Evolutionary conservation across 2,888 invertebrate genomes (phyloP), one percentile per base, ranked within the genome.

Genomic region (Drosophila fungiperda): DNA sequence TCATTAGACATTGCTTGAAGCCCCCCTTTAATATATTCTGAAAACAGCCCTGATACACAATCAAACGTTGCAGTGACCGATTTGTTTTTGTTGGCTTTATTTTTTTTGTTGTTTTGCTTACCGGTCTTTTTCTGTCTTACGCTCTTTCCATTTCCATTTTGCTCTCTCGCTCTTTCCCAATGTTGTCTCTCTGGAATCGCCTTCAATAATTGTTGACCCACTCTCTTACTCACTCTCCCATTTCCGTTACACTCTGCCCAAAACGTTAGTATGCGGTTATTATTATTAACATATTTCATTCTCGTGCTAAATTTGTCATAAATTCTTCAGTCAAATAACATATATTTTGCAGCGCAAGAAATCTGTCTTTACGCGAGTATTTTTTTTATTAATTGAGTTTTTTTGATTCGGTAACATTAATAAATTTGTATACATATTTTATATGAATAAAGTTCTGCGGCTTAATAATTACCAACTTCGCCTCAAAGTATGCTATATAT

Each of bases 71-170:
- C n/a, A 48, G 42, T 67, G 78, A 80, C 72, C 78, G 78, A 80
- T 83, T 82, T 74, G 70, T 78, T 73, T 64, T 78, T 63, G 50
- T 65, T 67, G 66, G 52, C 48, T 72, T 71, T 40, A 53, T 48
- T 29, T 72, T 67, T 67, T 68, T 63, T 36, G 61, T 59, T 75
- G 61, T 72, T 77, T 75, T 69, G 72, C 64, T 80, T 82, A 80
- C 83, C 83, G 85, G 80, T 80, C 77, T 83, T 70, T 68, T 57
- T 33, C 68, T 63, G 15, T 23, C 38, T 3, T 12, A 4, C 59
- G 52, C 59, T 29, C 50, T 55, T 17, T 6, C 29, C 29, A 26
- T 26, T 26, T 26, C 5, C 5, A 29, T 29, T 29, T 33, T 26
- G 45, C 17, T 20, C 11, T 38, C 33, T 17, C 45, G 7, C 55